These are phyloP conservation scores for Junonia oenone DNA, from an alignment of 2,888 invertebrate genomes.

Conservation along the genomic window DNA sequence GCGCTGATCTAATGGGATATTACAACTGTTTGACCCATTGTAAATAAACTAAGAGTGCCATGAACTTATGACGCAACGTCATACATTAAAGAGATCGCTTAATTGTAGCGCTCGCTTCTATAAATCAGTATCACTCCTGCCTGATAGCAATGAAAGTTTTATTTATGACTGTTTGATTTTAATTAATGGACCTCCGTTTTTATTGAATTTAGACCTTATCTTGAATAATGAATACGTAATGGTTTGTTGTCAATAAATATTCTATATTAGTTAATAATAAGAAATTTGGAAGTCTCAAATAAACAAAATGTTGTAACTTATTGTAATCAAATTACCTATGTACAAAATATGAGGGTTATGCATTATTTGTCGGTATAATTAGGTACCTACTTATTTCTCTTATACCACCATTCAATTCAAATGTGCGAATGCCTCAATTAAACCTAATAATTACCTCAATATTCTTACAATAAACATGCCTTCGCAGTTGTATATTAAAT, in stretches of 20 bases:
- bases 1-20: conserved; percentile 48
- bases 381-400: too few relatives aligned
- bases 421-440: neutral
- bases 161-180: conserved; percentile 22
- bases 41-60: conserved; percentile 40
- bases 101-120: conserved; percentile 28
- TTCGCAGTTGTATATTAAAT: conserved; percentile 18
- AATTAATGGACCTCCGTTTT: conserved; percentile 9
- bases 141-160: conserved; percentile 21
- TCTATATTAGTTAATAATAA: neutral
- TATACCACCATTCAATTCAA: too few relatives aligned
- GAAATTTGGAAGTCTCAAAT: neutral
- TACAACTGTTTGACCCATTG: conserved; percentile 57
- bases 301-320: neutral
- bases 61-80: conserved; percentile 34
- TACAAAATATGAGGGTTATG: too few relatives aligned
- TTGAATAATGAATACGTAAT: neutral
- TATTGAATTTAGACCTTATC: neutral
- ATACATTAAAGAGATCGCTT: conserved; percentile 30
- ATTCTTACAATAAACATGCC: conserved; percentile 8
- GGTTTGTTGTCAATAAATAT: neutral
- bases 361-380: too few relatives aligned
- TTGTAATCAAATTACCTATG: too few relatives aligned
- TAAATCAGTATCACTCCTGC: conserved; percentile 25
- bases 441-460: neutral